Evolutionary conservation across 2,888 invertebrate species (phyloP), one percentile per base, ranked within the genome.

Genomic region (Tipula helvola): DNA sequence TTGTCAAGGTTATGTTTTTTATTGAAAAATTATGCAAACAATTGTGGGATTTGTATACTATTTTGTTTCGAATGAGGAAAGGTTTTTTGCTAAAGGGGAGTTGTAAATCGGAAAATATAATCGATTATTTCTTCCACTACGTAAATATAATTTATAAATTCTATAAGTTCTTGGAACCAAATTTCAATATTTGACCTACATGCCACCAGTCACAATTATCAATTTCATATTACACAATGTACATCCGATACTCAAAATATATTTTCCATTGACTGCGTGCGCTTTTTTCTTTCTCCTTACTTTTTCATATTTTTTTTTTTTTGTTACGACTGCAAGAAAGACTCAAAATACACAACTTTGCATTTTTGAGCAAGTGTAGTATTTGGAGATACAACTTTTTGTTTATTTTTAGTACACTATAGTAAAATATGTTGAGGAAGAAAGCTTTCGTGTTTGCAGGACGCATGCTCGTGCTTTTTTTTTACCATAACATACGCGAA

Each of bases 381-480:
- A 71, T 71, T 71, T 71, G 28, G 10, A 52, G 52, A 28, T 71
- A 71, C 71, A 71, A 71, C 71, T 71, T 71, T 71, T 71, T 71
- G 71, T 71, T 71, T 71, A 71, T 71, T 71, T 71, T 71, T 71
- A 71, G 71, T 71, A 71, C 71, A 71, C 71, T 71, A 71, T 71
- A 71, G 71, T 71, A 71, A 71, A 71, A 71, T 71, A 71, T 71
- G 71, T 71, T 71, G 71, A 71, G 71, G 10, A 71, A 71, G 71
- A 71, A 71, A 7, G 28, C 28, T 71, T 71, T 28, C 28, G 8
- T 71, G 71, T 2, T 28, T 13, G 71, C 8, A 52, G 7, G 8
- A 16, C 71, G 71, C 71, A 71, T 71, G 71, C 71, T 71, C 71
- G 71, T 71, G 71, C 71, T 71, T 71, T 71, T 10, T 28, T 10